A percentile compares a stretch with the other conserved stretches of the same genome.
Conservation (phyloP, 2,797 vertebrate genomes). For the Gymnopithys bicolor region DNA sequence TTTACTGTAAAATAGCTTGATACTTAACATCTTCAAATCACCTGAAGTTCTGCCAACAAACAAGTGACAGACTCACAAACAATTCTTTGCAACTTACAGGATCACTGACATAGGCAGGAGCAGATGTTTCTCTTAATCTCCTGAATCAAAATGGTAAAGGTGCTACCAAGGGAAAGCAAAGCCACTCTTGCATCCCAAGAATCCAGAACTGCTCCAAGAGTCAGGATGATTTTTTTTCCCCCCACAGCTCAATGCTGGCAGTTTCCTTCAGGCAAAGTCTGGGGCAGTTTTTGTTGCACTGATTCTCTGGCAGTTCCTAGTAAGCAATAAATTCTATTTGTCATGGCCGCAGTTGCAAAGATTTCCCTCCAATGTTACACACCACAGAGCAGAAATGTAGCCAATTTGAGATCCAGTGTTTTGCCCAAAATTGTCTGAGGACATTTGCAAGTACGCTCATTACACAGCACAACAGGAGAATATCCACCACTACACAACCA, state of each 20-base stretch:
- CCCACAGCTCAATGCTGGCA: fast-evolving
- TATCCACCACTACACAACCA: neutral
- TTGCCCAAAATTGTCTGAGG: neutral
- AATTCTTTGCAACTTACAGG: neutral
- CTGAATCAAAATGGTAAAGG: neutral
- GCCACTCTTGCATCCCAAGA: neutral
- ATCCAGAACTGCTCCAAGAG: neutral
- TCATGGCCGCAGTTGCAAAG: neutral
- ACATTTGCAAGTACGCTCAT: neutral
- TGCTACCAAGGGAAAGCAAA: neutral
- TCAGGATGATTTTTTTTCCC: neutral
- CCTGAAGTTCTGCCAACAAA: neutral
- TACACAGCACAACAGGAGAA: neutral
- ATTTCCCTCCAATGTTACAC: neutral
- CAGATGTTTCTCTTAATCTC: neutral
- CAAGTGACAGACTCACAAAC: neutral
- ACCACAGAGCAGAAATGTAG: neutral
- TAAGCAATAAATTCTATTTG: neutral
- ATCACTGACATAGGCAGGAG: neutral
- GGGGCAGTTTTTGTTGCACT: neutral
- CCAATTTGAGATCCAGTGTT: neutral
- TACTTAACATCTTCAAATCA: neutral
- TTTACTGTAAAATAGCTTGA: neutral
- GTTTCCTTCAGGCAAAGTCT: neutral
- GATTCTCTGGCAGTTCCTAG: neutral